Conservation (phyloP, 2,888 invertebrate species). For the Pristionchus japonicus region DNA sequence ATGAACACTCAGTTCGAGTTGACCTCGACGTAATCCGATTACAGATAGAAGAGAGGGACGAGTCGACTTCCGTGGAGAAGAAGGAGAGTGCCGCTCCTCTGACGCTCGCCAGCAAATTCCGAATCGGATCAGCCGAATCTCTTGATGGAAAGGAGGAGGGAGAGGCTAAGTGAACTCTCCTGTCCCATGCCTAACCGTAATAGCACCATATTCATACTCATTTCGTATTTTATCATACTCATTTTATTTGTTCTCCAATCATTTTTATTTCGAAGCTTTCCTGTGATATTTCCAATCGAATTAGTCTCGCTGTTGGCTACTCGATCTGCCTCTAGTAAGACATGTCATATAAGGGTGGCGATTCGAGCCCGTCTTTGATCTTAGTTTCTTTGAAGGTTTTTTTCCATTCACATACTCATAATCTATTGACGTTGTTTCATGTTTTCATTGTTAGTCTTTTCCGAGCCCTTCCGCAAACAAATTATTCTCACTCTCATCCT, state of each 20-base stretch:
- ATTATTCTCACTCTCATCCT: background rate
- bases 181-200: too few species aligned
- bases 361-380: background rate
- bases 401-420: background rate
- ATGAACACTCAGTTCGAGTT: background rate
- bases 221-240: too few species aligned
- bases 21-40: background rate
- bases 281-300: background rate
- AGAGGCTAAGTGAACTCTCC: too few species aligned
- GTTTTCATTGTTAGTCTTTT: background rate
- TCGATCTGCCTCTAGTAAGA: background rate
- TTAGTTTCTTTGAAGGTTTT: too few species aligned
- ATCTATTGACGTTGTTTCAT: background rate
- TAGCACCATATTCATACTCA: too few species aligned
- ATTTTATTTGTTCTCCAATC: too few species aligned
- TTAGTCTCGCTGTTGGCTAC: background rate
- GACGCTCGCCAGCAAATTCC: background rate
- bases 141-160: background rate
- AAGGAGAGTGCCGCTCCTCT: background rate
- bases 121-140: background rate
- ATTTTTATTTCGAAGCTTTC: too few species aligned
- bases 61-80: background rate
- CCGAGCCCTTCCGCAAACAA: background rate
- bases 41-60: background rate
- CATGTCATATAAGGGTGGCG: background rate